Base-by-base conservation (phyloP, 2,797 vertebrate genomes). In the Philypnodon macrostomus region DNA sequence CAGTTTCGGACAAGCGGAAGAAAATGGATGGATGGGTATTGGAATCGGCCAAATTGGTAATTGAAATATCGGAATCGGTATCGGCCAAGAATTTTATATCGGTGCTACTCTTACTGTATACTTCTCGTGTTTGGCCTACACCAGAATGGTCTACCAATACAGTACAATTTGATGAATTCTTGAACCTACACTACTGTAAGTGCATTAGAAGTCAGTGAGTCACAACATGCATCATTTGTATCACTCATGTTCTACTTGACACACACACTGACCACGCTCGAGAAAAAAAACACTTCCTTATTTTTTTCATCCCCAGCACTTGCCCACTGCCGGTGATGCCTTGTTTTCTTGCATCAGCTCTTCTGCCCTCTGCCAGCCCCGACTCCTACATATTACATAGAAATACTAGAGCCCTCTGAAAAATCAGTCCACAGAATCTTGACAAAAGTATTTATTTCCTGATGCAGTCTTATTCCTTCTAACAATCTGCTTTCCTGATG, bases 341-440 rank as follows among this genome's bases (percentile, higher is more conserved):
- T 70, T 40, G 12, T 64, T 77, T 33, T 57, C 55, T 64, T 50
- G 42, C 47, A 70, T 47, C 68, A 58, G 63, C 70, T 76, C 67
- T 64, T 76, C 62, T 67, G 59, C 57, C 68, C 67, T 73, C 70
- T 58, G 23, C 7, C 45, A 58, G 56, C 57, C 35, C 18, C 0
- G 8, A 80, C 80, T 74, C 70, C 77, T 77, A 73, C 79, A 67
- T 63, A 67, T 21, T 59, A 41, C 14, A 11, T 33, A 69, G 64
- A 74, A 59, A 23, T 1, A 16, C 32, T 36, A 54, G 36, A 70
- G 55, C n/a, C 33, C 53, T 55, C 47, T 45, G 39, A 17, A 53
- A 58, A 40, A 31, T 47, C 70, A 55, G 18, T 17, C 33, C n/a
- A 58, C 55, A 58, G 26, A 56, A 63, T 54, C 26, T 42, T 45